phyloP scores from a whole-genome alignment of 2,113 vertebrate species.

The Cochlearius cochlearius region DNA sequence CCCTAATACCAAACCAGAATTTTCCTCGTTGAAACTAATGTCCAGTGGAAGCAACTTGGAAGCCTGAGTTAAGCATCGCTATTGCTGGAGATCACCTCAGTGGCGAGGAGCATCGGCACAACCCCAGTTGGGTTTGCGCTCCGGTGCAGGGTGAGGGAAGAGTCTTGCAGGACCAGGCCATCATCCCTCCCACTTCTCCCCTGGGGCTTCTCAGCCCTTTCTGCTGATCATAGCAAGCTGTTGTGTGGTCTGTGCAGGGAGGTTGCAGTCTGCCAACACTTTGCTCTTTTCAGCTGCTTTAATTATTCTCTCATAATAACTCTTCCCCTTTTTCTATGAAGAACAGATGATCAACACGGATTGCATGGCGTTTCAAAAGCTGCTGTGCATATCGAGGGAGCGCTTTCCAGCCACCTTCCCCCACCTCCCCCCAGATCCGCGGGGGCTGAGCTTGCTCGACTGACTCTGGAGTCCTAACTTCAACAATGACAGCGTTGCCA shows the following conservation, averaged over 20 bases:
- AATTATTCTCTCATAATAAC: conserved; percentile 71
- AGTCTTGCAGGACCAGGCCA: neutral
- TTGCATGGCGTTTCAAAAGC: neutral
- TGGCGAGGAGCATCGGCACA: fast-evolving
- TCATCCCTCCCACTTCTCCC: neutral
- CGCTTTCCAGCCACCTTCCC: neutral
- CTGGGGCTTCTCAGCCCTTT: neutral
- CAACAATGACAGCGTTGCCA: conserved; percentile 42
- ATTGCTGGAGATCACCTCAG: neutral
- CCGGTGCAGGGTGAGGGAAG: neutral
- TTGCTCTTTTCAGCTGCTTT: conserved; percentile 61
- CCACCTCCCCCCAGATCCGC: neutral
- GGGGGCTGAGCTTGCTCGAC: neutral
- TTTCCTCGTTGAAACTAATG: neutral
- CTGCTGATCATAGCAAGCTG: conserved; percentile 60
- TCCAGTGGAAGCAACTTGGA: neutral
- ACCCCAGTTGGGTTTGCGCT: neutral
- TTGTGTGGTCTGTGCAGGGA: conserved; percentile 41
- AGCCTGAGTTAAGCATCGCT: fast-evolving
- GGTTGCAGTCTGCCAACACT: conserved; percentile 57
- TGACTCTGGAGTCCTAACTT: conserved; percentile 16
- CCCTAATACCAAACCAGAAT: neutral
- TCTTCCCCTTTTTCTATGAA: conserved; percentile 61
- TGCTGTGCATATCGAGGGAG: neutral
- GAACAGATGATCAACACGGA: conserved; percentile 60